Evolutionary conservation across 2,888 invertebrate species (phyloP).

Genomic region (Phlogophora meticulosa): DNA sequence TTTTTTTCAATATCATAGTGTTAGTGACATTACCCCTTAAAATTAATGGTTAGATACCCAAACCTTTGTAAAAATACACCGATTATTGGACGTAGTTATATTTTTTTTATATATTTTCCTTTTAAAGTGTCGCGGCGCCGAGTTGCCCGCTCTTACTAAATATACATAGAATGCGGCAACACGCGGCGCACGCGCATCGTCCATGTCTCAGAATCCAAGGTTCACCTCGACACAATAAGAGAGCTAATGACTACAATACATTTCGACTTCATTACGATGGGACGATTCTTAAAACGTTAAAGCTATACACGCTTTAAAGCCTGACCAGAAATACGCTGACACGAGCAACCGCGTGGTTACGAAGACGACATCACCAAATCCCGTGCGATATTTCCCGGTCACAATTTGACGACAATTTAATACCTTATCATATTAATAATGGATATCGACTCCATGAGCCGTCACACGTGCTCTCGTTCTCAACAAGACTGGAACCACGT

Average conservation of each 20-base stretch:
- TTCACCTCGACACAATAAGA: slow-evolving; percentile 70
- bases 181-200: neutral
- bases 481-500: slow-evolving; percentile 3
- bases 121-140: slow-evolving; percentile 43
- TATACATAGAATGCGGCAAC: slow-evolving; percentile 46
- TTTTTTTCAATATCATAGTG: slow-evolving; percentile 74
- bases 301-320: slow-evolving; percentile 77
- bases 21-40: slow-evolving; percentile 87
- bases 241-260: slow-evolving; percentile 84
- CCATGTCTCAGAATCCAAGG: slow-evolving; percentile 54
- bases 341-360: slow-evolving; percentile 59
- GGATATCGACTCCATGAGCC: slow-evolving; percentile 56
- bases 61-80: slow-evolving; percentile 83
- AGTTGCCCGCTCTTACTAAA: slow-evolving; percentile 40
- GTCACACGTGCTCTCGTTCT: slow-evolving; percentile 37
- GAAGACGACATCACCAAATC: slow-evolving; percentile 45
- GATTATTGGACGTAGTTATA: slow-evolving; percentile 74
- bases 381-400: slow-evolving; percentile 65
- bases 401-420: slow-evolving; percentile 61
- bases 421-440: slow-evolving; percentile 66
- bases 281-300: slow-evolving; percentile 84
- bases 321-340: slow-evolving; percentile 63
- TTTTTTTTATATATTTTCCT: slow-evolving; percentile 59
- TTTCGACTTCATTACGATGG: slow-evolving; percentile 85
- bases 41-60: slow-evolving; percentile 88